These are phyloP conservation scores for Ormyrus thymus DNA, from an alignment of 2,888 invertebrate genomes.

Conservation along the genomic window DNA sequence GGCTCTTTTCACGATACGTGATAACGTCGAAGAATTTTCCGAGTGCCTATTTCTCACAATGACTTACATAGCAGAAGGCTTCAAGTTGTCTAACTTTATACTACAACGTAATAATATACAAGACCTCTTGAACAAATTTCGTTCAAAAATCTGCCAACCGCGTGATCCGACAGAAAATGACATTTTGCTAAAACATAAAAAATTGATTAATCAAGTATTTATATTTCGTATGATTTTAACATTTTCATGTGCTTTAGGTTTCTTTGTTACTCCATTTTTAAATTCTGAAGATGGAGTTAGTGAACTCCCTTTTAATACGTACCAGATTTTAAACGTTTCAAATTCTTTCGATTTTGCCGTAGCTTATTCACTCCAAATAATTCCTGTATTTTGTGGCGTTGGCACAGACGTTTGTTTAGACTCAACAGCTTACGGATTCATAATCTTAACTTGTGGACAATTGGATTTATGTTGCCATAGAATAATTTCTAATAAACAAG, in stretches of 20 bases:
- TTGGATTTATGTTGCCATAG: constrained; percentile 15
- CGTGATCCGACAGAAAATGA: neutral
- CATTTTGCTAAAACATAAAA: neutral
- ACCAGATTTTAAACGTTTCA: neutral
- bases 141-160: neutral
- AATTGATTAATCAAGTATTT: neutral
- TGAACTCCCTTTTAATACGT: neutral
- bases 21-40: neutral
- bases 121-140: neutral
- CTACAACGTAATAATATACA: neutral
- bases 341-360: neutral
- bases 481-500: neutral
- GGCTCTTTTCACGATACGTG: neutral
- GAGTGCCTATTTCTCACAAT: neutral
- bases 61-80: neutral
- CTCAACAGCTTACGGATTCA: neutral
- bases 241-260: neutral
- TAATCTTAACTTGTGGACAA: neutral
- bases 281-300: neutral
- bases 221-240: neutral
- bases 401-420: constrained; percentile 4
- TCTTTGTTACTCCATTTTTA: neutral
- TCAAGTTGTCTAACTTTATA: neutral
- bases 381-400: neutral
- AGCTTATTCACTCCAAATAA: neutral